phyloP scores from a whole-genome alignment of 2,888 invertebrate species.

The Clistopyga incitator region DNA sequence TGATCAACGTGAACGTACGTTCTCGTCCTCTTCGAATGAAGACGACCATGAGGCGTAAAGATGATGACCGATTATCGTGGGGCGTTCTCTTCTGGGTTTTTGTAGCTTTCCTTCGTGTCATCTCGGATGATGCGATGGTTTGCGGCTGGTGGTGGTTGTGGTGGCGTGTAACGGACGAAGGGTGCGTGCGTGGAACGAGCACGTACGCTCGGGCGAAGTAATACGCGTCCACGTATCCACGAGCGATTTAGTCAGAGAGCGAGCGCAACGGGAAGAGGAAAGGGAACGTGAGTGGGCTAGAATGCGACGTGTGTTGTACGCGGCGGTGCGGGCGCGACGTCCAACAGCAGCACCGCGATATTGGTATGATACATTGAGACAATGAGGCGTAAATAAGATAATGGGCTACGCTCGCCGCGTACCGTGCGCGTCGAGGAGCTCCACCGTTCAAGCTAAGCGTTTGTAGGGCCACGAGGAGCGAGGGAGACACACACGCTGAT shows the following conservation, averaged over 20 bases:
- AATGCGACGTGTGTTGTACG: constrained; percentile 38
- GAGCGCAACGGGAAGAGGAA: constrained; percentile 8
- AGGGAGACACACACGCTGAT: not conserved
- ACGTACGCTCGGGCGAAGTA: constrained; percentile 68
- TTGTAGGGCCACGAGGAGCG: constrained; percentile 26
- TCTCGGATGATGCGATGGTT: constrained; percentile 25
- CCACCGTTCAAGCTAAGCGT: not conserved
- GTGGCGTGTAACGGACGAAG: constrained; percentile 20
- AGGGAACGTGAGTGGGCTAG: constrained; percentile 26
- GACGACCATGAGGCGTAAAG: constrained; percentile 1
- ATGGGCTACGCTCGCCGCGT: constrained; percentile 78
- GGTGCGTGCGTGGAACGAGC: constrained; percentile 55
- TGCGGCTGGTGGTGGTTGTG: not conserved
- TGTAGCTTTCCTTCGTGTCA: constrained; percentile 39
- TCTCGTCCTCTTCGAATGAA: not conserved
- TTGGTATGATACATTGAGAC: constrained; percentile 83
- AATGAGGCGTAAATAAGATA: constrained; percentile 84
- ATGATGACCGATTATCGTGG: constrained; percentile 18
- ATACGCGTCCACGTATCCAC: constrained; percentile 72
- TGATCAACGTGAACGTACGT: constrained; percentile 16
- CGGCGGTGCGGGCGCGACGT: constrained; percentile 67
- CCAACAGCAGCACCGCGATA: constrained; percentile 73
- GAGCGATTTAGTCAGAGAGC: constrained; percentile 65
- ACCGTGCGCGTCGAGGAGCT: constrained; percentile 69
- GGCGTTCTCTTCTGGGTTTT: constrained; percentile 1